These are phyloP conservation scores for Steinernema khuongi DNA, from an alignment of 1,140 invertebrate genomes.

Conservation along the genomic window DNA sequence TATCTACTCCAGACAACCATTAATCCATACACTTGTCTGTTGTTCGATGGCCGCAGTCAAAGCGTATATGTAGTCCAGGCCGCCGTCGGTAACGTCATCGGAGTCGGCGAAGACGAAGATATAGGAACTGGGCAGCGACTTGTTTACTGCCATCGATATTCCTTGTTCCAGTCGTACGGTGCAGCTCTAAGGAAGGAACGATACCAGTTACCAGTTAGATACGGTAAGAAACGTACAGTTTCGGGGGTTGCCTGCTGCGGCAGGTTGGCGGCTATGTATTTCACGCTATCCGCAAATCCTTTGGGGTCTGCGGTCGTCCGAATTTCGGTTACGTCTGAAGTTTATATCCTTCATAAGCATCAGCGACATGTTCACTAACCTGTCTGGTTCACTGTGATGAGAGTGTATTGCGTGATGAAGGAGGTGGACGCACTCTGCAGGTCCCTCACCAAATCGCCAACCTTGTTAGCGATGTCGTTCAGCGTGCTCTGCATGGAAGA, in stretches of 20 bases:
- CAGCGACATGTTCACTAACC: not conserved
- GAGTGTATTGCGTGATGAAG: constrained; percentile 36
- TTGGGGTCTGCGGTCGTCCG: constrained; percentile 17
- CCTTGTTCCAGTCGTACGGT: constrained; percentile 21
- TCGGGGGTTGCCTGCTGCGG: not conserved
- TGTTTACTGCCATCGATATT: constrained; percentile 19
- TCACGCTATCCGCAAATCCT: constrained; percentile 27
- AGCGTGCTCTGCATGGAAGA: constrained; percentile 32
- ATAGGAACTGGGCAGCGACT: constrained; percentile 27
- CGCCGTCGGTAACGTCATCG: not conserved
- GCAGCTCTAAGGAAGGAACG: constrained; percentile 10
- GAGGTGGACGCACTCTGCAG: constrained; percentile 21
- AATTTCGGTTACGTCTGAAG: constrained; percentile 20
- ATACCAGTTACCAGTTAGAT: not conserved
- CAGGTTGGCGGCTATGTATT: constrained; percentile 17
- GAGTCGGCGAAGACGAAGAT: constrained; percentile 39
- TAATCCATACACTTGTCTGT: constrained; percentile 12
- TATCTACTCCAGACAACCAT: constrained; percentile 10
- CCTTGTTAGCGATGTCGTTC: constrained; percentile 23
- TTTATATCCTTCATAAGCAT: not conserved
- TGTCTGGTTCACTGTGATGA: constrained; percentile 29
- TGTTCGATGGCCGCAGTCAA: not conserved
- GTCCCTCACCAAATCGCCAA: constrained; percentile 30
- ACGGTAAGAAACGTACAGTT: not conserved
- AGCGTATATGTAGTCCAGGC: not conserved